Evolutionary conservation across 2,797 vertebrate genomes (phyloP), one percentile per base, ranked within the genome.

Genomic region (Sternarchorhynchus goeldii): DNA sequence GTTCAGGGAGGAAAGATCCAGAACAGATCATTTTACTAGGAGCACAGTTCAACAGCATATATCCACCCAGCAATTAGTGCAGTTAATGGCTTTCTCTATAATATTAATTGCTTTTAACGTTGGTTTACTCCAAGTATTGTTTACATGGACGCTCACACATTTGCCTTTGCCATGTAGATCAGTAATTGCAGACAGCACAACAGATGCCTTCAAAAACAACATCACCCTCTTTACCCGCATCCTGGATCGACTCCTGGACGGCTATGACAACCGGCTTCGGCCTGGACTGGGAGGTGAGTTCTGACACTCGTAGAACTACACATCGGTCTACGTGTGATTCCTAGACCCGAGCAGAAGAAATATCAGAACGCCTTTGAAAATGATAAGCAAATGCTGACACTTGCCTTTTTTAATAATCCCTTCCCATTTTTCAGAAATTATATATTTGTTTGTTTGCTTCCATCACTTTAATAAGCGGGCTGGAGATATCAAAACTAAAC

Each of bases 221-320:
- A 99, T 98, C 89, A 99, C 97, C 82, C 93, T 97, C 89, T 99
- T 98, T 87, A 99, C 97, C 57, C 95, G 95, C 86, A 99, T 99
- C 92, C 93, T 99, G 89, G 97, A 99, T 93, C 94, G 96, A 90
- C 95, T 99, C 76, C 92, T 99, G 89, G 97, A 99, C 88, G 97
- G 96, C 82, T 99, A 99, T 65, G 97, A 99, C 92, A 99, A 99
- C 92, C 96, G 97, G 36, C 95, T 99, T 78, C 94, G 97, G 89
- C 97, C 97, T 81, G 97, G 97, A 88, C 93, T 99, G 64, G 97
- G 96, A 92, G 97, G 97, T 99, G 94, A 95, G 92, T 65, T 16
- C 45, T 36, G 18, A 29, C 18, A 56, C 56, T 58, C 20, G 66
- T 70, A 59, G 25, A 59, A 34, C 6, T 71, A n/a, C 7, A 5